A percentile compares a stretch with the other conserved stretches of the same genome.
Evolutionary conservation across 2,113 vertebrate genomes (phyloP).

Genomic region (Hipposideros armiger): DNA sequence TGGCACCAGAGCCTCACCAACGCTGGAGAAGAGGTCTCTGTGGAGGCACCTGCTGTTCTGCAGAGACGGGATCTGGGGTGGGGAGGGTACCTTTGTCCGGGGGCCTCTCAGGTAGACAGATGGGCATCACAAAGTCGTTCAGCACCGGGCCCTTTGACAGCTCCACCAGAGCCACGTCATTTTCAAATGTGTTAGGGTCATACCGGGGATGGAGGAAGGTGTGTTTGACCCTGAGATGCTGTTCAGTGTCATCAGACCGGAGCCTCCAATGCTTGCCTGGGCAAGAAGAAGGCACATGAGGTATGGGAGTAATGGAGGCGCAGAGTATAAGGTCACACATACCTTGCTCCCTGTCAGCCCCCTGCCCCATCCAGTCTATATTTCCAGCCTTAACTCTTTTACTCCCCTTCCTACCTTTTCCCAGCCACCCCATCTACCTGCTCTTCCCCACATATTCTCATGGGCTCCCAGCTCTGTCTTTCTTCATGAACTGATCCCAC

Average conservation of each 20-base stretch:
- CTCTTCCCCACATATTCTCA: not conserved
- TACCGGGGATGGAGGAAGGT: constrained; percentile 82
- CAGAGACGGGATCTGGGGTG: not conserved
- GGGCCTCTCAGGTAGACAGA: constrained; percentile 83
- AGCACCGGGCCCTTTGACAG: constrained; percentile 70
- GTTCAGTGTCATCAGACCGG: constrained; percentile 81
- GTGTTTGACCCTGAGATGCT: constrained; percentile 63
- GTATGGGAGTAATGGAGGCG: not conserved
- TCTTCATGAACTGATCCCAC: not conserved
- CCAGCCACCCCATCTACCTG: not conserved
- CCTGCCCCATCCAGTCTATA: not conserved
- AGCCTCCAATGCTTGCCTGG: constrained; percentile 85
- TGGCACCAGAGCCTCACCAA: not conserved
- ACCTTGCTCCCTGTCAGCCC: not conserved
- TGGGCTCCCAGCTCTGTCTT: not conserved
- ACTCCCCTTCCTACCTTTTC: not conserved
- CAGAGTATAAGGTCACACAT: not conserved
- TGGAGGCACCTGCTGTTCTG: not conserved
- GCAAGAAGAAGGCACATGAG: not conserved
- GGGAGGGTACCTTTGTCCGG: constrained; percentile 65
- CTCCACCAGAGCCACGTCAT: constrained; percentile 85
- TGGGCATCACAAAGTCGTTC: constrained; percentile 85
- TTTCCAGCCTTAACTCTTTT: not conserved
- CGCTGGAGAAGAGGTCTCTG: not conserved
- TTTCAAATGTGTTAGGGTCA: constrained; percentile 78